These are phyloP conservation scores for Calidris pygmaea DNA, from an alignment of 2,113 vertebrate species.

Conservation along the genomic window DNA sequence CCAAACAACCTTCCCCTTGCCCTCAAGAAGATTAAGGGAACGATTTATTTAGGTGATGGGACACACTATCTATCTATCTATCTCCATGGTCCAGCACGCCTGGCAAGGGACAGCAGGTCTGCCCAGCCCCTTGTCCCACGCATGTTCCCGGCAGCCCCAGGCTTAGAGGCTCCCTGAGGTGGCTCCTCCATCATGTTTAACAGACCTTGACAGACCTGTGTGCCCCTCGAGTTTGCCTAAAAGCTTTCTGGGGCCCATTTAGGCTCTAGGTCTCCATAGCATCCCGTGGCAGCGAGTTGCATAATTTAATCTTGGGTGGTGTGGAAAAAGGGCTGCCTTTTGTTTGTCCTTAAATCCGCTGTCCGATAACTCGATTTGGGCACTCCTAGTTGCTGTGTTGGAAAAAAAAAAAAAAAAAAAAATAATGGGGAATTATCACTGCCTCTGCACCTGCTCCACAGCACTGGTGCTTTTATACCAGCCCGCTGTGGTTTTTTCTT, in stretches of 20 bases:
- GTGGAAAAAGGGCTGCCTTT: neutral
- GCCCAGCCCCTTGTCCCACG: neutral
- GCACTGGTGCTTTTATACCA: neutral
- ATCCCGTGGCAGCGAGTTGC: neutral
- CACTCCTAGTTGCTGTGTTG: neutral
- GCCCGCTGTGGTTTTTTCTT: neutral
- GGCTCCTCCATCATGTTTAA: neutral
- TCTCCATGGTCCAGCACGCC: neutral
- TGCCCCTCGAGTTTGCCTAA: neutral
- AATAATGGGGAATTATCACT: constrained; percentile 14
- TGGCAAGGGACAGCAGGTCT: neutral
- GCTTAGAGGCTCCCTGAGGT: neutral
- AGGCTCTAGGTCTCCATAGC: constrained; percentile 33
- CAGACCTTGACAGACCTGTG: neutral
- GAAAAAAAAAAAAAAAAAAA: neutral
- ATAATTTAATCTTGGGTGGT: neutral
- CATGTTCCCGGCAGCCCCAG: fast-evolving
- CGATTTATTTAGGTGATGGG: neutral
- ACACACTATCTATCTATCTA: neutral
- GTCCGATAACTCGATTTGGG: constrained; percentile 16
- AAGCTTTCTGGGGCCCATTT: constrained; percentile 10
- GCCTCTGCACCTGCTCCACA: constrained; percentile 33
- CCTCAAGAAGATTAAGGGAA: neutral
- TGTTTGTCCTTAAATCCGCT: constrained; percentile 17
- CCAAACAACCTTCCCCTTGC: neutral